Conservation (phyloP, 2,888 invertebrate species). For the Clanis bilineata region DNA sequence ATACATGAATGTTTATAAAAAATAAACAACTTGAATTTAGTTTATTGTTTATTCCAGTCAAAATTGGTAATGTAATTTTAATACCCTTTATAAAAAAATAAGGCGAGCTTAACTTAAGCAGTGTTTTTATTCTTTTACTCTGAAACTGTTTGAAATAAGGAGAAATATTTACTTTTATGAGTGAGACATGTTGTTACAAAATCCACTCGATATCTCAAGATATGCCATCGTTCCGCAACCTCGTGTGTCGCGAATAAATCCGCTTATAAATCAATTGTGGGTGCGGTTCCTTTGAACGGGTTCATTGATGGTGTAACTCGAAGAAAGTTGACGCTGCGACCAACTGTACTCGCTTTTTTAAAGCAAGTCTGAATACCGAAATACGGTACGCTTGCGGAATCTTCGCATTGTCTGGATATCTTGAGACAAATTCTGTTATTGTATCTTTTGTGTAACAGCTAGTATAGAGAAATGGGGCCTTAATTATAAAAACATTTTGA, state of each 20-base stretch:
- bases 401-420: neutral
- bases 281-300: slow-evolving; percentile 63
- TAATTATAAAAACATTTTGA: neutral
- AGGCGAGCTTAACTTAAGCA: no score
- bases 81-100: no score
- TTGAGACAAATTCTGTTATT: neutral
- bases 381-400: slow-evolving; percentile 5
- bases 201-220: slow-evolving; percentile 44
- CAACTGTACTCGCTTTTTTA: slow-evolving; percentile 28
- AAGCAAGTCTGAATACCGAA: slow-evolving; percentile 5
- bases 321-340: slow-evolving; percentile 53
- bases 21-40: no score
- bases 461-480: neutral
- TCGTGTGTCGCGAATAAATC: slow-evolving; percentile 28
- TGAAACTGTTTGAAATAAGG: no score
- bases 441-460: neutral
- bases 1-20: no score
- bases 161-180: no score
- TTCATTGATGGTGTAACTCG: slow-evolving; percentile 56
- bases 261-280: slow-evolving; percentile 74
- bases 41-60: no score
- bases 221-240: slow-evolving; percentile 38
- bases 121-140: no score
- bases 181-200: no score
- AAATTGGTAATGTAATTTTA: no score